Conservation (phyloP, 30 jellyfish, hydroid and myxozoan genomes). For the Cassiopea xamachana region DNA sequence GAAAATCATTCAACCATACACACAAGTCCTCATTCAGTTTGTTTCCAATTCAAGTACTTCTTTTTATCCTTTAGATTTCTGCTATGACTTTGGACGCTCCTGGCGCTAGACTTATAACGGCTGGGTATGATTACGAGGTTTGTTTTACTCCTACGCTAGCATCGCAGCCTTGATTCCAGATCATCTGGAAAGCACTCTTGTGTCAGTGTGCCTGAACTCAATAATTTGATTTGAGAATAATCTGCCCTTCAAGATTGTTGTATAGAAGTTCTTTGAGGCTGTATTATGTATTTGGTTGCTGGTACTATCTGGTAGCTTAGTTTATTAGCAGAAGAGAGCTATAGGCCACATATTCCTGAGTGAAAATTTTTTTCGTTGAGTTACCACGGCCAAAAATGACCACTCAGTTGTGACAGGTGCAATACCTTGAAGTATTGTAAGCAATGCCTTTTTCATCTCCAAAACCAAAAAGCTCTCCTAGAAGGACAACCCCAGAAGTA, state of each 20-base stretch:
- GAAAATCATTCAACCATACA: too few species aligned
- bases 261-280: neutral
- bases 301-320: neutral
- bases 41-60: neutral
- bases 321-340: neutral
- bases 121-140: slow-evolving; percentile 94
- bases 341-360: neutral
- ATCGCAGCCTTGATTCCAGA: neutral
- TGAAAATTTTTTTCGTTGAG: too few species aligned
- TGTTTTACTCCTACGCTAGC: neutral
- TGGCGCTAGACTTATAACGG: slow-evolving; percentile 91
- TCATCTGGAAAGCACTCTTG: neutral
- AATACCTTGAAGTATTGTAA: too few species aligned
- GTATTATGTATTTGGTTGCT: neutral
- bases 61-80: slow-evolving; percentile 49
- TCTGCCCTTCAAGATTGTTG: neutral
- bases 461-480: too few species aligned
- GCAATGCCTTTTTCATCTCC: too few species aligned
- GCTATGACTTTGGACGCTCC: slow-evolving; percentile 97
- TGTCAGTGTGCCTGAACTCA: neutral
- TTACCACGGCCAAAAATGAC: too few species aligned
- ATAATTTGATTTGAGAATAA: neutral
- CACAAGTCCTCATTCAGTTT: too few species aligned
- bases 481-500: too few species aligned
- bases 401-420: too few species aligned